phyloP scores from a whole-genome alignment of 35 echinoderm and acorn worm species.

The Stichopus chloronotus region DNA sequence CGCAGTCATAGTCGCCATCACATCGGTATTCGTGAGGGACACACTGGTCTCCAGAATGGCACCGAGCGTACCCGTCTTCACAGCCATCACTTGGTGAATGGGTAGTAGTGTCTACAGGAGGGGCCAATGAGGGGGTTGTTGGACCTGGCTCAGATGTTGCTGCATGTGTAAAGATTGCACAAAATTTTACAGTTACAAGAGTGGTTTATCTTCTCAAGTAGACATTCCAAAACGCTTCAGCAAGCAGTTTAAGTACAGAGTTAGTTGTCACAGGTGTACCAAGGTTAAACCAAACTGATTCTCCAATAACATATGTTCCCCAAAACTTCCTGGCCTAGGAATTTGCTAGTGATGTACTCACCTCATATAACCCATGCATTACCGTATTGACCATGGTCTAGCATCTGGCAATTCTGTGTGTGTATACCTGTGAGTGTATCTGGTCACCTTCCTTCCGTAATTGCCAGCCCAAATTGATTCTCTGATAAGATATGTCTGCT shows the following conservation, averaged over 20 bases:
- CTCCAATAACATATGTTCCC: neutral
- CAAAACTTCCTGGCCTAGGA: too few species aligned
- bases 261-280: neutral
- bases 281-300: neutral
- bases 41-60: constrained; percentile 14
- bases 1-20: constrained; percentile 23
- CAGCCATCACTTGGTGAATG: neutral
- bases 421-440: too few species aligned
- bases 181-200: neutral
- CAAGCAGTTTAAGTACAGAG: neutral
- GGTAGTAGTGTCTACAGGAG: neutral
- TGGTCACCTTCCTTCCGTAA: too few species aligned
- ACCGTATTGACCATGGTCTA: too few species aligned
- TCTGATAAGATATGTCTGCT: too few species aligned
- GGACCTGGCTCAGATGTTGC: neutral
- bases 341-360: too few species aligned
- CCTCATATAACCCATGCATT: too few species aligned
- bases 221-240: neutral
- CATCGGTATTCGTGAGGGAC: neutral
- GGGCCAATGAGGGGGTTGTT: neutral
- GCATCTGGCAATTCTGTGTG: too few species aligned
- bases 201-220: too few species aligned
- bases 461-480: too few species aligned
- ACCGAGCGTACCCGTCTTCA: neutral
- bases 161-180: neutral